phyloP scores from a whole-genome alignment of 2,113 vertebrate species.

The Neotoma lepida region DNA sequence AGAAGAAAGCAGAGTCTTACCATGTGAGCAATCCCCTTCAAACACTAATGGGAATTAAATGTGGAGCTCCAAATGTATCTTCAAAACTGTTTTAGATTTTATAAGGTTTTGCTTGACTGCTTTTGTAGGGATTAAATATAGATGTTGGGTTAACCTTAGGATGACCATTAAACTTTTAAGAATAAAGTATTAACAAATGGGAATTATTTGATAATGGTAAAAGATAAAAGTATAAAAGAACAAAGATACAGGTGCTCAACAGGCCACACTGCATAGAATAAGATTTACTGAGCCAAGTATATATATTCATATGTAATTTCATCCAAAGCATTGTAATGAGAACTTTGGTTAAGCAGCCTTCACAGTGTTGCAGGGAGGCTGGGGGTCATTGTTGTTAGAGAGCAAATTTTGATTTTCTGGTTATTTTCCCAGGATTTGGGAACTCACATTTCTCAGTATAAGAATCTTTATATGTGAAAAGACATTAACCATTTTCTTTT shows the following conservation, averaged over 20 bases:
- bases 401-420: background rate
- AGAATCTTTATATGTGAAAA: background rate
- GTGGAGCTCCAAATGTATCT: constrained; percentile 39
- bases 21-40: constrained; percentile 11
- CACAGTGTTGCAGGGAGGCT: background rate
- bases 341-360: background rate
- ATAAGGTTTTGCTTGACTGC: constrained; percentile 48
- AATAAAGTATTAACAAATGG: constrained; percentile 55
- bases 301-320: background rate
- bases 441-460: background rate
- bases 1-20: constrained; percentile 9
- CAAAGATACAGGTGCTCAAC: background rate
- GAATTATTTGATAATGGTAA: constrained; percentile 33
- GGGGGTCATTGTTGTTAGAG: background rate
- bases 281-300: background rate
- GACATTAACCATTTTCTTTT: background rate
- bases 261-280: background rate
- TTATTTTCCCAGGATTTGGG: background rate
- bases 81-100: constrained; percentile 58
- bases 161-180: constrained; percentile 27
- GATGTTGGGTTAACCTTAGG: background rate
- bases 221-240: constrained; percentile 13
- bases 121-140: constrained; percentile 41
- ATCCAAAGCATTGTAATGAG: background rate
- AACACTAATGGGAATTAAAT: constrained; percentile 51